These are phyloP conservation scores for Antheraea mylitta DNA, from an alignment of 1,140 invertebrate species.

Conservation along the genomic window DNA sequence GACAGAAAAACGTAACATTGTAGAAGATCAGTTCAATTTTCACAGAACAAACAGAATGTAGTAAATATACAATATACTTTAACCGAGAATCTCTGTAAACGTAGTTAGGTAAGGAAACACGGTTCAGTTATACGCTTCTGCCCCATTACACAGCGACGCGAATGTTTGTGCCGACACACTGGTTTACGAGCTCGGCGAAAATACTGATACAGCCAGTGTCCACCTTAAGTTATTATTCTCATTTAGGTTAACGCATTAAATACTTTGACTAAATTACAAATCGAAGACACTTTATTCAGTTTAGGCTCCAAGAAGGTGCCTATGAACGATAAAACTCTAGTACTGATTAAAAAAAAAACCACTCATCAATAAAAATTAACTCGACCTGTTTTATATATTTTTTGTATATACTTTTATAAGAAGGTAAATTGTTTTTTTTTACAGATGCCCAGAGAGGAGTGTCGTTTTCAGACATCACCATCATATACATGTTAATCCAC, in stretches of 20 bases:
- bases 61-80: neutral
- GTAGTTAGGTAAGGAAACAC: neutral
- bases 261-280: neutral
- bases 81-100: neutral
- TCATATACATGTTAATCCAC: too few relatives aligned
- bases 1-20: neutral
- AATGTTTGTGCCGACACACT: constrained; percentile 48
- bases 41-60: neutral
- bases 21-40: neutral
- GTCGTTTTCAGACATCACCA: too few relatives aligned
- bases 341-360: too few relatives aligned
- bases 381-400: too few relatives aligned
- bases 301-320: too few relatives aligned
- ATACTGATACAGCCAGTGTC: constrained; percentile 64
- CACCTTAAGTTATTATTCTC: constrained; percentile 29
- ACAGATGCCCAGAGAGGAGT: too few relatives aligned
- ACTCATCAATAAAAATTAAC: too few relatives aligned
- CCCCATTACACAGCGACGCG: constrained; percentile 49
- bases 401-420: too few relatives aligned
- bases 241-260: constrained; percentile 15
- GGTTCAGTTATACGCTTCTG: constrained; percentile 36
- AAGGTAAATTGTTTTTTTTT: too few relatives aligned
- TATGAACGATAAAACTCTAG: too few relatives aligned
- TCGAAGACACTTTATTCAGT: too few relatives aligned
- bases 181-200: constrained; percentile 66